Conservation (phyloP, 2,113 vertebrate species). For the Polypterus senegalus region DNA sequence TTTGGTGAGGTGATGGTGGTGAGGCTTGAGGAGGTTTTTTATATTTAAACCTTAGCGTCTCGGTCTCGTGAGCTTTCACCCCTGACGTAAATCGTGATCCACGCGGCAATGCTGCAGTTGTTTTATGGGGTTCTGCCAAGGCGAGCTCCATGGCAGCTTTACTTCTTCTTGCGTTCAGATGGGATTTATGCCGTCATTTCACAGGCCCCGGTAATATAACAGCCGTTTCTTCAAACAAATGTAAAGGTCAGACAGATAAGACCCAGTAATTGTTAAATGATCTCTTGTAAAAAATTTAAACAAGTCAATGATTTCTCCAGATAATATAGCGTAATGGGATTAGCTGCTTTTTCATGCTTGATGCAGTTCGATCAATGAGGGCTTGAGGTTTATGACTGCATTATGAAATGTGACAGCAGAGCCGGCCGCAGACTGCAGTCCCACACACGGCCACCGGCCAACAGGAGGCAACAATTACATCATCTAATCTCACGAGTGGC, state of each 20-base stretch:
- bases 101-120: too few relatives aligned
- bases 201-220: conserved; percentile 23
- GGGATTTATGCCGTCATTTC: conserved; percentile 19
- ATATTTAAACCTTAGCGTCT: too few relatives aligned
- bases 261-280: conserved; percentile 30
- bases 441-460: too few relatives aligned
- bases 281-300: conserved; percentile 34
- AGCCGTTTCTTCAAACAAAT: conserved; percentile 29
- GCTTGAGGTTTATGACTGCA: conserved; percentile 22
- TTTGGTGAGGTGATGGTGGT: too few relatives aligned
- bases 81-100: too few relatives aligned
- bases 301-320: conserved; percentile 23
- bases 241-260: conserved; percentile 39
- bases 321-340: conserved; percentile 26
- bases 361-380: conserved; percentile 32
- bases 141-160: too few relatives aligned
- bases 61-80: too few relatives aligned
- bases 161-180: conserved; percentile 10
- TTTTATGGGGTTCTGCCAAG: too few relatives aligned
- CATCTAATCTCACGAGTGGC: too few relatives aligned
- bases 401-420: conserved; percentile 9
- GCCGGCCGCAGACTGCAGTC: too few relatives aligned
- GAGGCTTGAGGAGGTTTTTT: too few relatives aligned
- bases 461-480: too few relatives aligned
- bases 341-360: conserved; percentile 23